Base-by-base conservation (phyloP, 2,797 vertebrate species). In the Ctenosaura bakeri region DNA sequence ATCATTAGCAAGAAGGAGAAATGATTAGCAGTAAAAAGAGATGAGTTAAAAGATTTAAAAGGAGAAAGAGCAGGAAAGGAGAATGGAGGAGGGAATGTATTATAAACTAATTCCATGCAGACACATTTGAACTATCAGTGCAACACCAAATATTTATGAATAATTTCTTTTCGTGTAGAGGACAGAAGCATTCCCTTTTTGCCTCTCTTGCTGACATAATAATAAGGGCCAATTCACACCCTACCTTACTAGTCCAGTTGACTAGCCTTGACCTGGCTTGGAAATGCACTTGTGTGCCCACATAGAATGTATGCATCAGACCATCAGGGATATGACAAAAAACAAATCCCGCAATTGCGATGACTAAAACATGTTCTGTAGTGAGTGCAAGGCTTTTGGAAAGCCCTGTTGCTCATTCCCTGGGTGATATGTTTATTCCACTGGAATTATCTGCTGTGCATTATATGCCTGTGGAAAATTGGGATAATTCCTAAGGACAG, bases 11-110 rank as follows among this genome's bases (percentile, higher is more conserved):
- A 90, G 90, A 89, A 85, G 86, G 89, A 92, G 94, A 94, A 96
- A 96, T 96, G 93, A 96, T 96, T 96, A 96, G 95, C 94, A 95
- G 93, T 94, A 95, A 96, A 95, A 95, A 95, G 94, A 16, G 1
- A 94, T 94, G 95, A 94, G 92, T 95, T 95, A 94, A 94, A 95
- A 95, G 91, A 92, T 95, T 95, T 94, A 93, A 84, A 90, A 86
- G 83, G 94, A 83, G 92, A 93, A 93, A 80, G 79, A 94, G 88
- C 94, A 92, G 89, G 90, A 92, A 69, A 92, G 93, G 90, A 90
- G 87, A 82, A 79, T 80, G 89, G n/a, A 80, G 86, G 79, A 76
- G 69, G 73, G 50, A 83, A 79, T 54, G 62, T 42, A 64, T 79
- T 79, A 12, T 77, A 77, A 77, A 76, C 56, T 84, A 24, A 87